Evolutionary conservation across 2,113 vertebrate genomes (phyloP).

Genomic region (Mesembrinibis cayennensis): DNA sequence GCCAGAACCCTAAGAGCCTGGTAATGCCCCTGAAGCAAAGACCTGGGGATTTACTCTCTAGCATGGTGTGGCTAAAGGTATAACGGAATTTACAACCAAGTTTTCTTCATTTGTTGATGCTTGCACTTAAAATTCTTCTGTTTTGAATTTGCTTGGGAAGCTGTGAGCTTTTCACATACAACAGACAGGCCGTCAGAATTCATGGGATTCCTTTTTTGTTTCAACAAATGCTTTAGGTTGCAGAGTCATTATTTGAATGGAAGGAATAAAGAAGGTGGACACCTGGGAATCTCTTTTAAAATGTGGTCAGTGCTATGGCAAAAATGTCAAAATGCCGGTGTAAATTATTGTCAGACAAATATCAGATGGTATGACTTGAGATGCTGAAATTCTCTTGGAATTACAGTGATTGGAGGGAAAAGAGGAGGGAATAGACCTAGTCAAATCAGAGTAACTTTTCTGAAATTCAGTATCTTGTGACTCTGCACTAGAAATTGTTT

Average conservation of each 20-base stretch:
- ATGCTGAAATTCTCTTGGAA: background rate
- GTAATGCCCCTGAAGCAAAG: background rate
- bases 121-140: background rate
- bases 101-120: background rate
- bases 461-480: background rate
- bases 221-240: background rate
- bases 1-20: background rate
- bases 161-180: accelerated
- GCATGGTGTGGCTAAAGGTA: background rate
- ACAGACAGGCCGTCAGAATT: background rate
- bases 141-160: background rate
- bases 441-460: background rate
- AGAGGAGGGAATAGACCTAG: background rate
- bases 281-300: background rate
- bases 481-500: background rate
- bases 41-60: background rate
- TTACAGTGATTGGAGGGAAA: background rate
- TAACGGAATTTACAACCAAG: background rate
- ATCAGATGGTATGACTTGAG: background rate
- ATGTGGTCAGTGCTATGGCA: background rate
- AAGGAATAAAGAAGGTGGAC: background rate
- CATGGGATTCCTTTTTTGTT: background rate
- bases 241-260: background rate
- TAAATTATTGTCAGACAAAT: background rate
- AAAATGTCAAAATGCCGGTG: background rate